Conservation (phyloP, 2,888 invertebrate species). For the Mythimna albipuncta region DNA sequence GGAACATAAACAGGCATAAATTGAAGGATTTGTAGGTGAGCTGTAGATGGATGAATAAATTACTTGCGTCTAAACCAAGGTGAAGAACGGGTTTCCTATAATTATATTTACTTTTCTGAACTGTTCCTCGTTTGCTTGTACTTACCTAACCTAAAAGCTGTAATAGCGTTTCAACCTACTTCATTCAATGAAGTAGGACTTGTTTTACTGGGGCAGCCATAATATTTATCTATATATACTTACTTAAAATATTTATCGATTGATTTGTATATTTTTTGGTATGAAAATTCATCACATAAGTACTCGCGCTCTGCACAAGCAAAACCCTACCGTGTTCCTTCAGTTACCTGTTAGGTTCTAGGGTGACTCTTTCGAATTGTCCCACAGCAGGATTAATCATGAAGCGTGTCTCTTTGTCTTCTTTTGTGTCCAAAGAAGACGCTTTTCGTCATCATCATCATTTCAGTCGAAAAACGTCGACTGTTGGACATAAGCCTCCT, state of each 20-base stretch:
- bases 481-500: too few relatives aligned
- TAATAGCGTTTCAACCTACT: background rate
- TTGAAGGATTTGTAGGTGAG: conserved; percentile 43
- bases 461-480: too few relatives aligned
- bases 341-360: too few relatives aligned
- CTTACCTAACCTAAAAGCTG: conserved; percentile 12
- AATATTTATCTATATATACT: background rate
- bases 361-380: too few relatives aligned
- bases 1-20: conserved; percentile 47
- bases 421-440: too few relatives aligned
- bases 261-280: background rate
- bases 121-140: conserved; percentile 7
- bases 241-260: background rate
- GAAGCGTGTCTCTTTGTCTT: too few relatives aligned
- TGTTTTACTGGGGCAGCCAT: background rate
- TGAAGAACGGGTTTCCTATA: conserved; percentile 34
- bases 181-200: background rate
- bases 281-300: too few relatives aligned
- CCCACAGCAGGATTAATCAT: too few relatives aligned
- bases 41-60: conserved; percentile 36
- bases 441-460: too few relatives aligned
- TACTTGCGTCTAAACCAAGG: conserved; percentile 46
- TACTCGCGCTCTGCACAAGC: too few relatives aligned
- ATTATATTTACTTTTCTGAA: conserved; percentile 29
- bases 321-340: too few relatives aligned